Percentiles rank a stretch among this genome's conserved stretches.
Conservation (phyloP, 2,797 vertebrate species). For the Ataeniobius toweri region DNA sequence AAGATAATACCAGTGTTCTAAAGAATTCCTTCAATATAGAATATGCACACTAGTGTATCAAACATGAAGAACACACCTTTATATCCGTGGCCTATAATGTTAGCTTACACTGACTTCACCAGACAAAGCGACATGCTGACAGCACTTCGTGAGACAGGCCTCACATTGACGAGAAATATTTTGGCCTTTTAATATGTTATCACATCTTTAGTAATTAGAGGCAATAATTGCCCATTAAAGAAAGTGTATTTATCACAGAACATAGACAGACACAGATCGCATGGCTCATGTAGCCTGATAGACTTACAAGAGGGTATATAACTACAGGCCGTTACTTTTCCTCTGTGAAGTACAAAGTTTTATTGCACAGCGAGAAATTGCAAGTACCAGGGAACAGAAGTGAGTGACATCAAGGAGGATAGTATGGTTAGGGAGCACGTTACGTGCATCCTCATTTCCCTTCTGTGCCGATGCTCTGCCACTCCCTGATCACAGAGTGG, state of each 20-base stretch:
- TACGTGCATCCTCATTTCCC: slow-evolving; percentile 73
- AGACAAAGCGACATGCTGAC: not conserved
- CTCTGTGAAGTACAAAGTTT: slow-evolving; percentile 61
- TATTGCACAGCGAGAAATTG: slow-evolving; percentile 66
- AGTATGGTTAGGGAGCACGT: slow-evolving; percentile 68
- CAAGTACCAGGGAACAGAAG: slow-evolving; percentile 64
- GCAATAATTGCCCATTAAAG: slow-evolving; percentile 23
- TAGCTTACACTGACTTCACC: not conserved
- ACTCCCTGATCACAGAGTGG: slow-evolving; percentile 73
- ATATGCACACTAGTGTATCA: not conserved
- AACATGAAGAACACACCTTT: not conserved
- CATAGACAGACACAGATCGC: slow-evolving; percentile 27
- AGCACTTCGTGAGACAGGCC: not conserved
- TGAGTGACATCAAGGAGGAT: slow-evolving; percentile 71
- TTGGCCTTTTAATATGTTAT: not conserved
- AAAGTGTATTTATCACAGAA: slow-evolving; percentile 44
- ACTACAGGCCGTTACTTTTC: slow-evolving; percentile 44
- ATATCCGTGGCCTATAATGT: not conserved
- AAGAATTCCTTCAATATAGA: no score
- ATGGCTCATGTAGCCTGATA: slow-evolving; percentile 29
- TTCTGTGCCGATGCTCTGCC: slow-evolving; percentile 62
- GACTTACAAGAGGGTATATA: slow-evolving; percentile 46
- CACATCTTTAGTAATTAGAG: slow-evolving; percentile 3
- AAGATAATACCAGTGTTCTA: no score
- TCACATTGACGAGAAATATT: not conserved